Percentiles rank a stretch among this genome's conserved stretches.
Conservation (phyloP, 2,797 vertebrate genomes). For the Borostomias antarcticus region DNA sequence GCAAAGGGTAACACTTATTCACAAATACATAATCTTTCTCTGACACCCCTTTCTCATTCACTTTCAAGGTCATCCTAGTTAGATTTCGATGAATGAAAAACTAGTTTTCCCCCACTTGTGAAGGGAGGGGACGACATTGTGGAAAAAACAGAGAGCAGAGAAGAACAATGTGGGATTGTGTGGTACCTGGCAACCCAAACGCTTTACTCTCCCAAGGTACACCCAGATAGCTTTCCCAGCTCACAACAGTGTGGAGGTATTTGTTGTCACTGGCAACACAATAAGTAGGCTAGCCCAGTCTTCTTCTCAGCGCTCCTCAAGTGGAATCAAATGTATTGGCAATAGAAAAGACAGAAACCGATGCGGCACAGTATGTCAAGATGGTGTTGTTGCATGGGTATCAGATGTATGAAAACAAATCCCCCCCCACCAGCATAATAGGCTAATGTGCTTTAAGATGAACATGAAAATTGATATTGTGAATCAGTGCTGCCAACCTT, state of each 20-base stretch:
- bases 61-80: not conserved
- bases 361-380: not conserved
- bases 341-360: conserved; percentile 9
- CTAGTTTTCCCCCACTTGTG: not conserved
- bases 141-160: not conserved
- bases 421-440: no score
- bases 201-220: conserved; percentile 8
- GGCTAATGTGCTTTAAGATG: no score
- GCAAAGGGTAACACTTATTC: no score
- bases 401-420: no score
- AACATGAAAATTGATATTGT: no score
- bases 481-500: no score
- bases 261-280: conserved; percentile 17
- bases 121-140: not conserved
- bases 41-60: conserved; percentile 5
- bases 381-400: not conserved
- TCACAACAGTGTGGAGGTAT: not conserved
- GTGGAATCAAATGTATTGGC: conserved; percentile 6
- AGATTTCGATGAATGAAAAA: not conserved
- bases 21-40: not conserved
- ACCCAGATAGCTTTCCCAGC: conserved; percentile 7
- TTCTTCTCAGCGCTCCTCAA: no score
- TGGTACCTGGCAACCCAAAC: conserved; percentile 12
- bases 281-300: no score
- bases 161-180: conserved; percentile 18